These are phyloP conservation scores for Acanthisitta chloris DNA, from an alignment of 2,113 vertebrate species.

Conservation along the genomic window DNA sequence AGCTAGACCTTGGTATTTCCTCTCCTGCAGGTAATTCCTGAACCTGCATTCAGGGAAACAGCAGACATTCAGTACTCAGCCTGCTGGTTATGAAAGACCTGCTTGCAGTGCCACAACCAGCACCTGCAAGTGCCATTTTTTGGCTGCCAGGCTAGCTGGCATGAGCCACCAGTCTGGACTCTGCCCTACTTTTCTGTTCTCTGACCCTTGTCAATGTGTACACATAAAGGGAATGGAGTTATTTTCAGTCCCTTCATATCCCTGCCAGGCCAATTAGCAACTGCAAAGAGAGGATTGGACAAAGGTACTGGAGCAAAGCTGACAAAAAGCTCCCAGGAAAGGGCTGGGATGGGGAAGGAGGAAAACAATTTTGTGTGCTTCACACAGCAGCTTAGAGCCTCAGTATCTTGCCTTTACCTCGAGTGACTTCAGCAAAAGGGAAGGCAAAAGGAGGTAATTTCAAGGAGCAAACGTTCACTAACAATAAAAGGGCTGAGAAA, in stretches of 20 bases:
- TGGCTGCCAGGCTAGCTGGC: background rate
- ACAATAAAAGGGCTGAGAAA: background rate
- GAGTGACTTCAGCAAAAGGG: background rate
- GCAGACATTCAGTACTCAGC: background rate
- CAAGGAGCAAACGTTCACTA: background rate
- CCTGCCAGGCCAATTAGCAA: constrained; percentile 50
- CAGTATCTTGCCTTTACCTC: background rate
- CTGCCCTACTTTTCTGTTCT: constrained; percentile 7
- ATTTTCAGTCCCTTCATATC: background rate
- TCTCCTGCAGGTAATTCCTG: background rate
- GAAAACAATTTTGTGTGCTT: background rate
- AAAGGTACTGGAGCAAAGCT: background rate
- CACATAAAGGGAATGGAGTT: background rate
- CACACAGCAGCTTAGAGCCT: background rate
- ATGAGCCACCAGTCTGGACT: background rate
- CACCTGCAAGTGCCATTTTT: background rate
- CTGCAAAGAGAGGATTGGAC: constrained; percentile 11
- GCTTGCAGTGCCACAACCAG: background rate
- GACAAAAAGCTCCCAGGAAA: background rate
- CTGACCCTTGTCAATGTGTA: background rate
- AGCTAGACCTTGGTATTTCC: background rate
- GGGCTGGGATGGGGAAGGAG: background rate
- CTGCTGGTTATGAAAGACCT: background rate
- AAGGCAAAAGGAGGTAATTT: background rate
- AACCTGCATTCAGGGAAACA: background rate